These are phyloP conservation scores for Lasiommata megera DNA, from an alignment of 2,888 invertebrate species.

Conservation along the genomic window DNA sequence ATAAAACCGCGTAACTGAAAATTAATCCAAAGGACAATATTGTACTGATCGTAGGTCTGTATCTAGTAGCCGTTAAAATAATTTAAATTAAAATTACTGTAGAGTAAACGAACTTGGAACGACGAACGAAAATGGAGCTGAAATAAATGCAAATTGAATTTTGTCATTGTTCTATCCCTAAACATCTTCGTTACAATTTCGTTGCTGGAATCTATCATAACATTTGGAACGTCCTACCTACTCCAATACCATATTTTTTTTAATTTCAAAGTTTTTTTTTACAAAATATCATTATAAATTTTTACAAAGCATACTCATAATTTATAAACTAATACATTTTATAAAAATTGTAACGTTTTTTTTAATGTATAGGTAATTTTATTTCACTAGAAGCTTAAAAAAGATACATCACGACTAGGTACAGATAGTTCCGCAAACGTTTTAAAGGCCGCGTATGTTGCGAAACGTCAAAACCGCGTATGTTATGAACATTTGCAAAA, in stretches of 20 bases:
- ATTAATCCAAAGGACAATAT: no score
- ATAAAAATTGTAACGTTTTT: neutral
- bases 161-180: no score
- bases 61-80: no score
- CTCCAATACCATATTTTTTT: neutral
- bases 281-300: neutral
- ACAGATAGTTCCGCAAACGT: neutral
- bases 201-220: no score
- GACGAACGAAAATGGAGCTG: no score
- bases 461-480: no score
- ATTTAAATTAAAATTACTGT: no score
- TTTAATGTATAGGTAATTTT: neutral
- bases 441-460: neutral
- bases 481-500: neutral
- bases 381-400: slow-evolving; percentile 13
- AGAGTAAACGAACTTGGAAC: no score
- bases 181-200: no score
- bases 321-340: neutral
- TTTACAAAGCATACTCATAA: neutral
- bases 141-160: no score
- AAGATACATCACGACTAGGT: neutral
- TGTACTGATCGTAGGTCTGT: no score
- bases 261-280: neutral
- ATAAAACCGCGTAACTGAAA: no score
- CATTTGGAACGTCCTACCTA: neutral